These are phyloP conservation scores for Agrotis segetum DNA, from an alignment of 2,888 invertebrate genomes.

Conservation along the genomic window DNA sequence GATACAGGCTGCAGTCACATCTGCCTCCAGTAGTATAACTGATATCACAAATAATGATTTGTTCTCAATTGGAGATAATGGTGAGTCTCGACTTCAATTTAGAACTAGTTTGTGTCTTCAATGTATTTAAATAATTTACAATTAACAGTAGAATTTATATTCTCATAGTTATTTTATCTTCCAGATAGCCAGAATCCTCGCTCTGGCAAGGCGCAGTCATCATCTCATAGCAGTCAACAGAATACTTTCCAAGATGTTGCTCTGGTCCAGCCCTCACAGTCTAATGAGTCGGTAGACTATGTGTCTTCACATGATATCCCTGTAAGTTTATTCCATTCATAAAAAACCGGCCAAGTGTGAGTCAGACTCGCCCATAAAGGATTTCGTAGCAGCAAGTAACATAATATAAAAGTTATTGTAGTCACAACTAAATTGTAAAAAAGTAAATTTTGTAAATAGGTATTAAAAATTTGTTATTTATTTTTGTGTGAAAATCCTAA, in stretches of 20 bases:
- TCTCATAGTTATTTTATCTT: slow-evolving; percentile 39
- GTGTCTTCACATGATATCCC: slow-evolving; percentile 72
- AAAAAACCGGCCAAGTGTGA: too few relatives aligned
- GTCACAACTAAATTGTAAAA: too few relatives aligned
- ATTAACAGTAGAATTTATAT: not conserved
- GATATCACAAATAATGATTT: slow-evolving; percentile 89
- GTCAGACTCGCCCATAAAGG: too few relatives aligned
- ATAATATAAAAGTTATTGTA: too few relatives aligned
- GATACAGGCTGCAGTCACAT: slow-evolving; percentile 88
- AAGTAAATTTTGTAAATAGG: too few relatives aligned
- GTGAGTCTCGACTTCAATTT: slow-evolving; percentile 69
- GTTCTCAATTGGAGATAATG: slow-evolving; percentile 89
- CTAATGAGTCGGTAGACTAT: slow-evolving; percentile 74
- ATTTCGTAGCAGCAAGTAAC: too few relatives aligned
- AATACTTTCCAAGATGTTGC: slow-evolving; percentile 80
- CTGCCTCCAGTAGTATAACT: slow-evolving; percentile 89
- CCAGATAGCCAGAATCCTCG: slow-evolving; percentile 73
- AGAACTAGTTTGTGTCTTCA: not conserved
- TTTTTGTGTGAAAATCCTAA: too few relatives aligned
- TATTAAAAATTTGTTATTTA: too few relatives aligned
- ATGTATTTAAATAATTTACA: not conserved
- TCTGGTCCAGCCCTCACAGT: slow-evolving; percentile 73
- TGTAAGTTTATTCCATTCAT: slow-evolving; percentile 60
- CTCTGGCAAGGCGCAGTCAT: slow-evolving; percentile 66
- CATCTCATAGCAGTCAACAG: slow-evolving; percentile 68